Evolutionary conservation across 2,113 vertebrate species (phyloP).

Genomic region (Halcyon senegalensis): DNA sequence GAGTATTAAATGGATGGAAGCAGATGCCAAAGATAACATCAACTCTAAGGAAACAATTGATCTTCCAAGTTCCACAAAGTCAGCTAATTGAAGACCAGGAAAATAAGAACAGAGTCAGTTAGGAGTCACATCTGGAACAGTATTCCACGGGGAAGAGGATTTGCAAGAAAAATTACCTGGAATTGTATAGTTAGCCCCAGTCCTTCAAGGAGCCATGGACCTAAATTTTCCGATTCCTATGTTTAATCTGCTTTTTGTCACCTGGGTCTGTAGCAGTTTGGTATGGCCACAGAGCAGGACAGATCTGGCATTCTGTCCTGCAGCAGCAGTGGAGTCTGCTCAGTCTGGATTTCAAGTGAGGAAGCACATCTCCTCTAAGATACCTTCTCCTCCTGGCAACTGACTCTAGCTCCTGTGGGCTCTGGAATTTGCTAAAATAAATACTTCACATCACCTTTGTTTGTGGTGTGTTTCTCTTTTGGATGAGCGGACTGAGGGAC

Average conservation of each 20-base stretch:
- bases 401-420: background rate
- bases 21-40: constrained; percentile 63
- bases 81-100: background rate
- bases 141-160: background rate
- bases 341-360: background rate
- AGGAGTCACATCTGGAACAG: background rate
- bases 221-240: background rate
- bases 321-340: background rate
- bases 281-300: background rate
- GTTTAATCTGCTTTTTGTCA: background rate
- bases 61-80: constrained; percentile 25
- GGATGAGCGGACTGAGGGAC: background rate
- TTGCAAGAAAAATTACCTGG: background rate
- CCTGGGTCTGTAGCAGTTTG: background rate
- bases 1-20: background rate
- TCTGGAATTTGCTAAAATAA: background rate
- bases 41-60: constrained; percentile 29
- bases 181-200: background rate
- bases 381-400: background rate
- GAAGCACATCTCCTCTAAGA: background rate
- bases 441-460: background rate
- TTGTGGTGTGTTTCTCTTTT: background rate
- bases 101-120: background rate
- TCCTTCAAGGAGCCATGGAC: background rate
- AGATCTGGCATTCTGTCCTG: background rate